Base-by-base conservation (phyloP, 2,888 invertebrate species). In the Tuta absoluta region DNA sequence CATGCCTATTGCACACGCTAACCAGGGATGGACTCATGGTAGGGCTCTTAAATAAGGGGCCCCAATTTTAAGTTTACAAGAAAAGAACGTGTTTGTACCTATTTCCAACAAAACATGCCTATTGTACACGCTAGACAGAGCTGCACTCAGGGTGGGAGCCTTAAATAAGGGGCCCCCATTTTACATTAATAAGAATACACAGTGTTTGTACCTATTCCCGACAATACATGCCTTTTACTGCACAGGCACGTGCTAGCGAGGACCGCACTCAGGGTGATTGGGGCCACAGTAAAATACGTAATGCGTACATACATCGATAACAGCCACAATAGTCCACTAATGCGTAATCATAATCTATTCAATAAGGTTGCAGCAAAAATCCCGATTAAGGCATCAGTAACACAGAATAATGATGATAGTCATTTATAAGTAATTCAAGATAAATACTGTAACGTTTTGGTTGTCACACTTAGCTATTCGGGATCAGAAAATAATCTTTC, bases 221-320 rank as follows among this genome's bases (percentile, higher is more conserved):
- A 64, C 64, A 61, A 64, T 61, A 64, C 64, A 64, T 53, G 61
- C 48, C 61, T 61, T 41, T 64, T 64, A 64, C 45, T 45, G 23
- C 60, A 60, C 12, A 12, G 23, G 33, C 41, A 33, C 61, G 17
- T 24, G 24, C 38, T 38, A 37, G 28, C 19, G 21, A 37, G 57
- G 57, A n/a, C 2, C 17, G 57, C 11, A 57, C 33, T 33, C 57
- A 57, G 57, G 57, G 33, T 10, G 19, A 19, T 58, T n/a, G 37
- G 17, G 28, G 58, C 14, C 37, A 17, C 33, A 33, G 19, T 49
- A 49, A 49, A 19, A 49, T 10, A n/a, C n/a, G n/a, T n/a, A n/a
- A n/a, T n/a, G n/a, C n/a, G n/a, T n/a, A n/a, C n/a, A n/a, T n/a
- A n/a, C n/a, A n/a, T n/a, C n/a, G n/a, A n/a, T n/a, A n/a, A n/a